These are phyloP conservation scores for Corvus moneduloides DNA, from an alignment of 2,113 vertebrate species.

Conservation along the genomic window DNA sequence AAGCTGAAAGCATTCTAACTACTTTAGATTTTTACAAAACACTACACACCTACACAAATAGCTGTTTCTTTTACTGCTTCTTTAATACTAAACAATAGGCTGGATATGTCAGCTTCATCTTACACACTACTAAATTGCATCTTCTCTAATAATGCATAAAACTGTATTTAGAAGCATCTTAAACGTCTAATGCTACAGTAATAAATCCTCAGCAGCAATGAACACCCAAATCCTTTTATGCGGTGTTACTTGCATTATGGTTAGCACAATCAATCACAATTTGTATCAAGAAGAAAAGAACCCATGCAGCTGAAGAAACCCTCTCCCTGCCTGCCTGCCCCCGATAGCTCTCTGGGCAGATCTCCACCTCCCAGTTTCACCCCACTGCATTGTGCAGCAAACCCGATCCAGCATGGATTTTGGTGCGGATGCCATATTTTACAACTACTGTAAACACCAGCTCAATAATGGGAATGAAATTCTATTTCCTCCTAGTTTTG, in stretches of 20 bases:
- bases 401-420: not conserved
- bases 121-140: not conserved
- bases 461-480: slow-evolving; percentile 67
- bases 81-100: slow-evolving; percentile 4
- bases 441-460: slow-evolving; percentile 54
- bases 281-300: not conserved
- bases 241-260: not conserved
- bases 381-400: not conserved
- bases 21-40: not conserved
- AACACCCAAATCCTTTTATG: not conserved
- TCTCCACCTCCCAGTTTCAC: not conserved
- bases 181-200: not conserved
- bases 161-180: not conserved
- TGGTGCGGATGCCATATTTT: slow-evolving; percentile 33
- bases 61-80: not conserved
- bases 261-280: not conserved
- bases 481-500: slow-evolving; percentile 69
- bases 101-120: not conserved
- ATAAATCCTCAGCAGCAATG: not conserved
- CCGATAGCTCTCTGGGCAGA: not conserved
- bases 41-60: not conserved
- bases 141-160: not conserved
- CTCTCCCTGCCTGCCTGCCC: slow-evolving; percentile 24
- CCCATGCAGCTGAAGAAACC: not conserved
- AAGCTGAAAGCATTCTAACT: not conserved